phyloP scores from a whole-genome alignment of 2,113 vertebrate genomes.

The Garra rufa region DNA sequence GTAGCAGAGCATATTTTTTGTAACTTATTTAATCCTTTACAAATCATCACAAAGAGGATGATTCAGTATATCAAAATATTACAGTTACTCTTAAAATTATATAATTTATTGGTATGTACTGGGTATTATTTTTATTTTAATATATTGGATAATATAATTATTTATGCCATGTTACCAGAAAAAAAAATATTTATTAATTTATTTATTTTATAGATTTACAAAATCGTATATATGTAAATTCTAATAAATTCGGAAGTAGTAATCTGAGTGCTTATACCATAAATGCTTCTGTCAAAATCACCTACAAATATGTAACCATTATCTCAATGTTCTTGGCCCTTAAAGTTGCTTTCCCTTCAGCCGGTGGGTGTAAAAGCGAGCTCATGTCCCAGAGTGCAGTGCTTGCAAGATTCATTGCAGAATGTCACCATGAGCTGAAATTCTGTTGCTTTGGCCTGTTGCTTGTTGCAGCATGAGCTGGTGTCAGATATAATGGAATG shows the following conservation, averaged over 20 bases:
- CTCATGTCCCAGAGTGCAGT: neutral
- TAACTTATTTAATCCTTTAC: too few relatives aligned
- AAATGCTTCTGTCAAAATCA: neutral
- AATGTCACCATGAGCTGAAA: slow-evolving; percentile 37
- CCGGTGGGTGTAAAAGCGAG: neutral
- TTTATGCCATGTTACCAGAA: neutral
- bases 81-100: too few relatives aligned
- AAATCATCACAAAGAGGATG: too few relatives aligned
- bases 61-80: too few relatives aligned
- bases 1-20: too few relatives aligned
- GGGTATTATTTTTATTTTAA: too few relatives aligned
- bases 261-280: neutral
- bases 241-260: neutral
- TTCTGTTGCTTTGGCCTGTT: slow-evolving; percentile 32
- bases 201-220: neutral
- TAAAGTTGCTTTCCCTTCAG: neutral
- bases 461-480: slow-evolving; percentile 35
- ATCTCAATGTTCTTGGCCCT: neutral
- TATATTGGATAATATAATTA: too few relatives aligned
- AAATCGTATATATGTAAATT: neutral
- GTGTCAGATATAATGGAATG: slow-evolving; percentile 20
- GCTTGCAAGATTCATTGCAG: slow-evolving; percentile 18
- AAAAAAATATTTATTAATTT: neutral
- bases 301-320: too few relatives aligned
- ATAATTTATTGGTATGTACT: too few relatives aligned